A percentile compares a stretch with the other conserved stretches of the same genome.
Evolutionary conservation across 2,113 vertebrate species (phyloP).

Genomic region (Theristicus caerulescens): DNA sequence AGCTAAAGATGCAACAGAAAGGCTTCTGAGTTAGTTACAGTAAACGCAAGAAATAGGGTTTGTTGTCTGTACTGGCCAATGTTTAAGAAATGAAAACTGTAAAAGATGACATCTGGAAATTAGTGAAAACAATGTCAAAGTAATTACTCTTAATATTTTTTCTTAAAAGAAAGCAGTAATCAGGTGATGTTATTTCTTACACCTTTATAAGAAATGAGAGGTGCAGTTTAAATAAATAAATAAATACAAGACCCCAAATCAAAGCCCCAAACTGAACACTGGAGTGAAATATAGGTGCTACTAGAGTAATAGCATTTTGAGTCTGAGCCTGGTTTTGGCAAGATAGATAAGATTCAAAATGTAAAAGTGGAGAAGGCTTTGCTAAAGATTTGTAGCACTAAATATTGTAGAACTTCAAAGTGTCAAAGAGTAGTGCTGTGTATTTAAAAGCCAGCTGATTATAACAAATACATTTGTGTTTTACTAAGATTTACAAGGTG

Average conservation of each 20-base stretch:
- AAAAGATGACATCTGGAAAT: background rate
- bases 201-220: background rate
- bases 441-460: background rate
- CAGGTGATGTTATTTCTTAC: background rate
- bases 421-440: background rate
- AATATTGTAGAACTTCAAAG: background rate
- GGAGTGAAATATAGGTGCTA: background rate
- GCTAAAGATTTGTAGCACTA: background rate
- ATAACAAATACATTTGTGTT: background rate
- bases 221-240: background rate
- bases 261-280: background rate
- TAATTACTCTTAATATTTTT: background rate
- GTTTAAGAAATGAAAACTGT: background rate
- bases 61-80: background rate
- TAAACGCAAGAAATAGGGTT: background rate
- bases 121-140: background rate
- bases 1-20: background rate
- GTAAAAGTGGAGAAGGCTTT: background rate
- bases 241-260: background rate
- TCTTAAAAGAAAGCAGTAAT: background rate
- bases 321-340: background rate
- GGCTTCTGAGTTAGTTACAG: background rate
- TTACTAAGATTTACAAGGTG: background rate
- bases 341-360: background rate
- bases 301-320: background rate